Evolutionary conservation across 2,797 vertebrate genomes (phyloP).

Genomic region (Phoebastria nigripes): DNA sequence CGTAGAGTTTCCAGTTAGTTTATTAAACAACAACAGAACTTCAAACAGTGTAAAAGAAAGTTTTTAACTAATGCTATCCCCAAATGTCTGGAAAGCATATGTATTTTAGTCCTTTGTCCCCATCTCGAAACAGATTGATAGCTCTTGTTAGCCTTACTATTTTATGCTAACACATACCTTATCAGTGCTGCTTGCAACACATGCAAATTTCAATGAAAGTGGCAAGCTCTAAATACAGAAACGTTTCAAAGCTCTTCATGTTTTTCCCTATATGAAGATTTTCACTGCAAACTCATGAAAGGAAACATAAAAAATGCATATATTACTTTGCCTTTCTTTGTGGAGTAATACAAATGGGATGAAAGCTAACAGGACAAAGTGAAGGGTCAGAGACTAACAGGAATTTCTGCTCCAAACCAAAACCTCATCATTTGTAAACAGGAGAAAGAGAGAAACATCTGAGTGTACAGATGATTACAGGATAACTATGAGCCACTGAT

Average conservation of each 20-base stretch:
- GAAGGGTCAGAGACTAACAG: neutral
- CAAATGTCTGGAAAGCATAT: neutral
- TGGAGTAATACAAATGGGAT: neutral
- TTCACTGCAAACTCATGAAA: neutral
- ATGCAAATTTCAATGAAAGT: neutral
- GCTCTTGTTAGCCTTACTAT: neutral
- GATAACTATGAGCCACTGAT: neutral
- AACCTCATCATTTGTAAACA: constrained; percentile 13
- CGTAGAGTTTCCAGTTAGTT: neutral
- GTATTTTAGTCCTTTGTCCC: neutral
- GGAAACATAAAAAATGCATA: neutral
- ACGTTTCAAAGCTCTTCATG: neutral
- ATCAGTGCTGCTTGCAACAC: neutral
- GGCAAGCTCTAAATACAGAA: neutral
- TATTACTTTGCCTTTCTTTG: neutral
- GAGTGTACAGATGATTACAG: neutral
- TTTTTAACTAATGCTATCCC: neutral
- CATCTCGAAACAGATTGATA: neutral
- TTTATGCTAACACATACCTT: neutral
- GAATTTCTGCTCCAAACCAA: neutral
- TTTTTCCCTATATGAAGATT: neutral
- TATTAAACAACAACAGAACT: neutral
- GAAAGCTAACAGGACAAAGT: neutral
- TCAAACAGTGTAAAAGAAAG: neutral
- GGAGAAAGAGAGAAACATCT: neutral